phyloP scores from a whole-genome alignment of 1,140 invertebrate species.

The Drosophila truncata region DNA sequence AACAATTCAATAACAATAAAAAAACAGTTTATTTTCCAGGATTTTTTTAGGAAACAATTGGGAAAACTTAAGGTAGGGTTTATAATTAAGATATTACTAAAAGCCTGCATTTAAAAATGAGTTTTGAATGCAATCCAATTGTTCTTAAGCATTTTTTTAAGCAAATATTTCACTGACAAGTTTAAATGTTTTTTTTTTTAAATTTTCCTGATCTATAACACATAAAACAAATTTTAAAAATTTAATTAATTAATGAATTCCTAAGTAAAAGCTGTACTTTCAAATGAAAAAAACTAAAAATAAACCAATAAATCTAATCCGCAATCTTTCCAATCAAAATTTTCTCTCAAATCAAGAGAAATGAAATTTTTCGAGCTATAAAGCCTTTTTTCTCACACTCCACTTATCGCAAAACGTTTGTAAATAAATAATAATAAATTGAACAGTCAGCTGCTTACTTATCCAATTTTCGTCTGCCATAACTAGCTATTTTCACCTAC shows the following conservation, averaged over 20 bases:
- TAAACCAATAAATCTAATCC: neutral
- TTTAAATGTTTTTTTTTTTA: too few relatives aligned
- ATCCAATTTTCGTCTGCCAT: constrained; percentile 28
- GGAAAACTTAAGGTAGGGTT: too few relatives aligned
- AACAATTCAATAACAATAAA: constrained; percentile 1
- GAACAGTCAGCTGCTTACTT: constrained; percentile 21
- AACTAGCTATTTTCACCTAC: constrained; percentile 26
- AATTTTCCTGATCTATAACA: too few relatives aligned
- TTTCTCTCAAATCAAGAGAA: neutral
- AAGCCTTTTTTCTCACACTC: neutral
- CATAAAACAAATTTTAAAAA: too few relatives aligned
- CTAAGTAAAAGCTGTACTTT: too few relatives aligned
- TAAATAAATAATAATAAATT: constrained; percentile 30
- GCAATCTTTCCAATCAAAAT: neutral
- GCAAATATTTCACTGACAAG: too few relatives aligned
- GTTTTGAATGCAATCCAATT: too few relatives aligned
- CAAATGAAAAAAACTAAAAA: neutral
- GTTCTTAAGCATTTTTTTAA: too few relatives aligned
- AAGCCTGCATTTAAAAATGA: too few relatives aligned
- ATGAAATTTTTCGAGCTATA: neutral
- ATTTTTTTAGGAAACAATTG: too few relatives aligned
- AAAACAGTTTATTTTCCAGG: neutral
- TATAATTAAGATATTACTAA: too few relatives aligned
- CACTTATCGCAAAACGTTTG: constrained; percentile 7
- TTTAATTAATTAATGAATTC: too few relatives aligned